Percentiles rank a stretch among this genome's conserved stretches.
Evolutionary conservation across 2,888 invertebrate species (phyloP).

Genomic region (Microplitis deprimator): DNA sequence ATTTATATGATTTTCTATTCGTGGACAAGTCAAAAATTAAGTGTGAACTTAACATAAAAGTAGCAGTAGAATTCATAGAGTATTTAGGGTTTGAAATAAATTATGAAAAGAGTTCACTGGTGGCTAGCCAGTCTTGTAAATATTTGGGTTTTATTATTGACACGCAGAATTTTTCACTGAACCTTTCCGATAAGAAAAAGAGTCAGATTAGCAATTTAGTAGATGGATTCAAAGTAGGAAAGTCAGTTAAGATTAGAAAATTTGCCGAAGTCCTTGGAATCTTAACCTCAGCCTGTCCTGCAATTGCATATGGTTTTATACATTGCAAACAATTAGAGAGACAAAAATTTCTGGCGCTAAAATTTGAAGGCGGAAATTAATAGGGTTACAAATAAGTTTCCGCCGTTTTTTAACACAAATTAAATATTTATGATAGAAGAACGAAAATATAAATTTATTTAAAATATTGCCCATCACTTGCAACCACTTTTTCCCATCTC

Average conservation of each 20-base stretch:
- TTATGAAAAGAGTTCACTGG: conserved; percentile 23
- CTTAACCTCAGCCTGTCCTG: conserved; percentile 76
- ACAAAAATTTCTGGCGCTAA: conserved; percentile 47
- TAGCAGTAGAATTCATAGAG: conserved; percentile 35
- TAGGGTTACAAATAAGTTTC: no score
- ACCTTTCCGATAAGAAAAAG: conserved; percentile 36
- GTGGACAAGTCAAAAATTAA: conserved; percentile 17
- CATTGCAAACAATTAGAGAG: conserved; percentile 48
- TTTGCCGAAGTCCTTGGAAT: conserved; percentile 33
- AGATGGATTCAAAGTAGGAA: neutral
- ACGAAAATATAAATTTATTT: no score
- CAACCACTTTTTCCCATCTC: no score
- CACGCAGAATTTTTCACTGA: conserved; percentile 8
- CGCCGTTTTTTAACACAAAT: no score
- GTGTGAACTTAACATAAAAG: conserved; percentile 38
- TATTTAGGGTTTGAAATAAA: conserved; percentile 48
- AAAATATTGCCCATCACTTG: no score
- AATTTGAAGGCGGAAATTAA: conserved; percentile 42
- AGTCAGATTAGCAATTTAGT: neutral
- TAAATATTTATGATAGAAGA: no score
- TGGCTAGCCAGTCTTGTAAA: conserved; percentile 11
- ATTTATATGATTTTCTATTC: conserved; percentile 50
- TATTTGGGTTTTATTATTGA: conserved; percentile 31
- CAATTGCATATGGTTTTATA: conserved; percentile 47
- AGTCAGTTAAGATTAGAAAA: conserved; percentile 42